phyloP scores from a whole-genome alignment of 1,140 invertebrate species.

The Oncopeltus fasciatus region DNA sequence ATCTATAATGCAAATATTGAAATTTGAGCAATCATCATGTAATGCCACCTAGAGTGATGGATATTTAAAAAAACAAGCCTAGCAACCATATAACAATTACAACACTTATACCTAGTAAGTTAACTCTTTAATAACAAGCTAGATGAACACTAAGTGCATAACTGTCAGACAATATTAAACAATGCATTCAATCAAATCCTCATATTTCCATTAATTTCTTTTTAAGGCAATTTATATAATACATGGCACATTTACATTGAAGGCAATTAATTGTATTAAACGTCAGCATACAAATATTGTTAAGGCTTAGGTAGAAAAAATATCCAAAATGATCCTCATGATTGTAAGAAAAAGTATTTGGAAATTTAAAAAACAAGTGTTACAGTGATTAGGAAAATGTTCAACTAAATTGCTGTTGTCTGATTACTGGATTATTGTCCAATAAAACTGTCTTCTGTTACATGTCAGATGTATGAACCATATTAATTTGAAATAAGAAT shows the following conservation, averaged over 20 bases:
- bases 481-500: too few species aligned
- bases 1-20: too few species aligned
- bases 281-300: neutral
- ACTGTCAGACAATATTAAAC: neutral
- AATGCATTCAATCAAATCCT: neutral
- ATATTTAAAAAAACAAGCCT: neutral
- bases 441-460: too few species aligned
- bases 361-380: neutral
- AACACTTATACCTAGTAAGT: neutral
- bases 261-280: neutral
- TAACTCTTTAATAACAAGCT: neutral
- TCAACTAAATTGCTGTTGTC: neutral
- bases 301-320: neutral
- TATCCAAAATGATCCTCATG: neutral
- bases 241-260: neutral
- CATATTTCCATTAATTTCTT: too few species aligned
- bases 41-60: too few species aligned
- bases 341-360: neutral
- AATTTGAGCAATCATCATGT: too few species aligned
- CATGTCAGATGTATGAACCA: too few species aligned
- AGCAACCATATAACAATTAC: neutral
- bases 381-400: neutral
- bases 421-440: too few species aligned
- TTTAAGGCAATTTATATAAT: neutral
- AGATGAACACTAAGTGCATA: neutral